These are phyloP conservation scores for Emydocephalus ijimae DNA, from an alignment of 2,113 vertebrate genomes.

Conservation along the genomic window DNA sequence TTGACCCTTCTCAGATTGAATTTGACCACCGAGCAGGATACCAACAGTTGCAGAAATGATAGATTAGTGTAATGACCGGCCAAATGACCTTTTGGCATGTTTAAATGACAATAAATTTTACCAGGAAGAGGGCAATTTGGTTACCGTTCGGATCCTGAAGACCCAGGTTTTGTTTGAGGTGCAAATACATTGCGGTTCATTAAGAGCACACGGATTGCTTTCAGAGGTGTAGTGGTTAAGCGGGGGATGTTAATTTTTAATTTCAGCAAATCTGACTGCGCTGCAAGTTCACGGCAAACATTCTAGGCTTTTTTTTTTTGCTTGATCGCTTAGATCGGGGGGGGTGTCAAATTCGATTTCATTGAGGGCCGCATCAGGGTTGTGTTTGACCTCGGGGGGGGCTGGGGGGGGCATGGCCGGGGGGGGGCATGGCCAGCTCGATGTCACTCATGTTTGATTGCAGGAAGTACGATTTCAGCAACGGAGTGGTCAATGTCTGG, in stretches of 20 bases:
- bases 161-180: conserved; percentile 83
- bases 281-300: conserved; percentile 28
- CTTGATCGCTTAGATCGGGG: conserved; percentile 1
- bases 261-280: conserved; percentile 57
- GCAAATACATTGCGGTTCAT: conserved; percentile 90
- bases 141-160: conserved; percentile 69
- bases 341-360: too few species aligned
- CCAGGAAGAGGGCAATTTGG: conserved; percentile 81
- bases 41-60: conserved; percentile 90
- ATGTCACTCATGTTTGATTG: too few species aligned
- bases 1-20: conserved; percentile 96
- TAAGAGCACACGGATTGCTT: conserved; percentile 73
- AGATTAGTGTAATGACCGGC: conserved; percentile 95
- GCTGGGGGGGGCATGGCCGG: too few species aligned
- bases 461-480: too few species aligned
- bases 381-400: too few species aligned
- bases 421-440: too few species aligned
- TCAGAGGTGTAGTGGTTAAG: conserved; percentile 58
- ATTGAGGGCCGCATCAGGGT: too few species aligned
- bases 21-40: conserved; percentile 88
- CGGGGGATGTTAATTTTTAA: conserved; percentile 74
- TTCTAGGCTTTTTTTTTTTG: conserved; percentile 3
- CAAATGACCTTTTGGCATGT: conserved; percentile 91
- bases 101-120: conserved; percentile 98
- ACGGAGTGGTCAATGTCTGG: too few species aligned